Evolutionary conservation across 1,140 invertebrate genomes (phyloP), one percentile per base, ranked within the genome.

Genomic region (Drosophila nebulosa): DNA sequence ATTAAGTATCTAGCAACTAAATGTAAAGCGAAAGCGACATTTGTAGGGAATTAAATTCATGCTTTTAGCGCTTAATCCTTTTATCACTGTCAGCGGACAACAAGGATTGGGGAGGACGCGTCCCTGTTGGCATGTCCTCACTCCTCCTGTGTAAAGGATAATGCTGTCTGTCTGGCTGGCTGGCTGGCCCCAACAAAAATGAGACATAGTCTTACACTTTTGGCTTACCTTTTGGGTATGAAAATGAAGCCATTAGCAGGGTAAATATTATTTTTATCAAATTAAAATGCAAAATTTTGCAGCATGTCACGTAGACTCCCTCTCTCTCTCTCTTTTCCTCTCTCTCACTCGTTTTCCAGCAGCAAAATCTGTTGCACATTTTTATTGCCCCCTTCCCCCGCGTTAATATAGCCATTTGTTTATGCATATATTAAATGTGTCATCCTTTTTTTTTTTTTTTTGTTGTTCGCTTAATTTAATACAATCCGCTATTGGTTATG

Each of bases 211-310:
- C 60, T 61, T 18, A 27, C 74, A 64, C 61, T 64, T 57, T 55
- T 64, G 68, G 42, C 42, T 56, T 66, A 66, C 57, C n/a, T n/a
- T 52, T 32, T 46, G 6, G 57, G 73, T 24, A 22, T 74, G 39
- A 75, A 75, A 85, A 86, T 80, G 70, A 73, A 88, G 84, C 83
- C 78, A 88, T 88, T 88, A 88, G 83, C 84, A 51, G 63, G 61
- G 72, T 67, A 88, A 88, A 88, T 88, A 88, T 88, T 88, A 89
- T 88, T 88, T 46, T 83, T 83, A 89, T 79, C 74, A 80, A 88
- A 88, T 88, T 88, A 74, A 89, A 79, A 88, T 88, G 71, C 75
- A 72, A 68, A 77, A 79, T 72, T 85, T 84, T 30, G 62, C 77
- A 30, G 63, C 68, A 75, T 56, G 59, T 76, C 80, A 84, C 80